Conservation (phyloP, 2,888 invertebrate species). For the Onthophagus sagittarius region DNA sequence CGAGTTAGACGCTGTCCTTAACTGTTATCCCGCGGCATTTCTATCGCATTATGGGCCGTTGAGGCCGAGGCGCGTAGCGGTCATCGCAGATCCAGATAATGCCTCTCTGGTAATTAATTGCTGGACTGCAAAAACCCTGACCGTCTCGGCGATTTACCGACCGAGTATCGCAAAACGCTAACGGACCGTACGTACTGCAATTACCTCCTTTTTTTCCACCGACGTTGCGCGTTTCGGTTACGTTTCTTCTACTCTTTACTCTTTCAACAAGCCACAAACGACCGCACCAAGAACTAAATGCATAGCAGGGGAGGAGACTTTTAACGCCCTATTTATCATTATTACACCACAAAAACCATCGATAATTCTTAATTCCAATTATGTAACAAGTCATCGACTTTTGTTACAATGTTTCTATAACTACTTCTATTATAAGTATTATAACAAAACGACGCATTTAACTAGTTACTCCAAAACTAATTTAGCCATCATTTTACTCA, state of each 20-base stretch:
- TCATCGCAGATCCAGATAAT: constrained; percentile 33
- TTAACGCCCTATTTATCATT: background rate
- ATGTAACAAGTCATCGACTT: background rate
- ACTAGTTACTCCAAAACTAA: no score
- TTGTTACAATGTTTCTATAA: background rate
- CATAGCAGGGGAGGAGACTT: background rate
- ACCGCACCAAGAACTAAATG: background rate
- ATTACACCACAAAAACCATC: background rate
- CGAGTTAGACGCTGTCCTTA: background rate
- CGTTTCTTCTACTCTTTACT: background rate
- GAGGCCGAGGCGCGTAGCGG: constrained; percentile 23
- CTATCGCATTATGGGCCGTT: constrained; percentile 36
- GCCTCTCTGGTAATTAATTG: constrained; percentile 33
- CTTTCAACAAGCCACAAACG: background rate
- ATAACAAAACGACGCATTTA: no score
- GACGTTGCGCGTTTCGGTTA: background rate
- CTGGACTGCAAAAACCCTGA: constrained; percentile 7
- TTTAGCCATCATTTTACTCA: no score
- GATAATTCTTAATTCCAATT: background rate
- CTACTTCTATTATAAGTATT: no score
- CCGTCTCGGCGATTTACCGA: background rate
- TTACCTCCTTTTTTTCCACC: background rate
- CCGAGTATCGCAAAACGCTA: background rate
- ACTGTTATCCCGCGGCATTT: constrained; percentile 38
- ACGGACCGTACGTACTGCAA: background rate